Base-by-base conservation (phyloP, 2,888 invertebrate species). In the Hedya salicella region DNA sequence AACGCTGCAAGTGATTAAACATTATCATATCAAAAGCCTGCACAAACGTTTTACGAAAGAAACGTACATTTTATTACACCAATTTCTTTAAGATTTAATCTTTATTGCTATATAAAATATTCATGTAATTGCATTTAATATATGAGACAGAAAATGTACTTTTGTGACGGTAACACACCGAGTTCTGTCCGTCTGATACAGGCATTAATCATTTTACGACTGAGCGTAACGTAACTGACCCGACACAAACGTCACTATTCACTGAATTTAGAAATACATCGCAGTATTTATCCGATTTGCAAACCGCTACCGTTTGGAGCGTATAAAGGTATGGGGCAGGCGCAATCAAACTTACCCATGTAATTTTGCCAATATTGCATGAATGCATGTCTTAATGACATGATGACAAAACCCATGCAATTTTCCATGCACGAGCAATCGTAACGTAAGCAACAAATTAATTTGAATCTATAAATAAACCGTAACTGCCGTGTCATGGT, bases 231-330 rank as follows among this genome's bases (percentile, higher is more conserved):
- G 36, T 62, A 46, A 30, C 3, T 54, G 36, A 30, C 39, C 25
- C 21, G 46, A 16, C 36, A 16, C 36, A 39, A 21, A 25, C 25
- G 25, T 25, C 4, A 25, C 6, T 19, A 19, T 32, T 57, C 44
- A 64, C 57, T 21, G 50, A 50, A 49, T 64, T 50, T 57, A 44
- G 42, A 36, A 64, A 57, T 50, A 16, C 8, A 21, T 44, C 49
- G 14, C 40, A 48, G 21, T 32, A 14, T 40, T 57, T 50, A 57
- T 59, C 52, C 52, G 46, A 44, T 40, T 52, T 44, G 30, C 44
- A 64, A 42, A 63, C 16, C 21, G 13, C 53, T n/a, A 36, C 36
- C 59, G 39, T 48, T n/a, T 48, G 48, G 46, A 39, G 48, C 54
- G 48, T 40, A 46, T 14, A 53, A 21, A 19, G 25, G 52, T 9